Percentiles rank a stretch among this genome's conserved stretches.
Conservation (phyloP, 2,888 invertebrate species). For the Leucozona laternaria region DNA sequence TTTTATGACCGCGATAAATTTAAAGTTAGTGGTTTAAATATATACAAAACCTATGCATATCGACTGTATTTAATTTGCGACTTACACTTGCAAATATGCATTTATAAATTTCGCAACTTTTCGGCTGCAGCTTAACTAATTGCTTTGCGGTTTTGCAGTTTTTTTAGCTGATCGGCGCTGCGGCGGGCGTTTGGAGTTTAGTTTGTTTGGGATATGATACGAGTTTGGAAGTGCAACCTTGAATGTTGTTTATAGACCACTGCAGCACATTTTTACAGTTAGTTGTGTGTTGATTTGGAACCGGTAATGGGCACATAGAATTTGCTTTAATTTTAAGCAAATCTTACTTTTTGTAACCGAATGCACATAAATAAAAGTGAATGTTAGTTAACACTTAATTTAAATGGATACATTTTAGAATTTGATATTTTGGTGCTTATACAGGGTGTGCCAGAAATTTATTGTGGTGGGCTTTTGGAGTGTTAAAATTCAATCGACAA, state of each 20-base stretch:
- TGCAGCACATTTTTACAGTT: conserved; percentile 26
- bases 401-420: not conserved
- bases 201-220: conserved; percentile 27
- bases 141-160: not conserved
- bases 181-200: not conserved
- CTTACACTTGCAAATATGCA: conserved; percentile 21
- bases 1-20: conserved; percentile 9
- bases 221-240: conserved; percentile 44
- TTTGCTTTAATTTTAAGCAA: not conserved
- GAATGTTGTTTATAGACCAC: conserved; percentile 29
- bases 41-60: conserved; percentile 31
- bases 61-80: conserved; percentile 8
- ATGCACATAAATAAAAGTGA: conserved; percentile 17
- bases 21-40: conserved; percentile 2
- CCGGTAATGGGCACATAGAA: conserved; percentile 30
- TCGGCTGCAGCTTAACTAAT: conserved; percentile 18
- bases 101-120: conserved; percentile 45
- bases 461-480: not conserved
- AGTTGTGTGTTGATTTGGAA: conserved; percentile 10
- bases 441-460: not conserved
- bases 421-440: not conserved
- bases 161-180: conserved; percentile 22
- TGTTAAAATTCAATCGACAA: too few relatives aligned
- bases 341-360: not conserved
- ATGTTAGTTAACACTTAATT: not conserved